Conservation (phyloP, 2,888 invertebrate species). For the Netelia fuscicornis region DNA sequence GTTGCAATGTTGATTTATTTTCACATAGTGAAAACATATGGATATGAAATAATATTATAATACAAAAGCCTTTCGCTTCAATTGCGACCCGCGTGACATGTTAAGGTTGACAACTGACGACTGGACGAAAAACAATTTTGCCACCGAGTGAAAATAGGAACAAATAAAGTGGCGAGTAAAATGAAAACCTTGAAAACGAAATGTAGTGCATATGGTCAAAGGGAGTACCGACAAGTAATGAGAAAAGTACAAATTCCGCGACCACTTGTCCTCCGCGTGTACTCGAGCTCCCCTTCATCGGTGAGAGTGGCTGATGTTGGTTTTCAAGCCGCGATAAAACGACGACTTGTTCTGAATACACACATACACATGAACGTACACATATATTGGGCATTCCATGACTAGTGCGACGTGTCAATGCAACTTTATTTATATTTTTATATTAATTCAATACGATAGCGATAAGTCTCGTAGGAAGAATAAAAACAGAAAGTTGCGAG, state of each 20-base stretch:
- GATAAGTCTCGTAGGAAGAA: too few relatives aligned
- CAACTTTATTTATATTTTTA: too few relatives aligned
- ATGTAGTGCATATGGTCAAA: constrained; percentile 7
- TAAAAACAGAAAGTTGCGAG: too few relatives aligned
- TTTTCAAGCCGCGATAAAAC: constrained; percentile 50
- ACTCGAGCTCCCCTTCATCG: constrained; percentile 47
- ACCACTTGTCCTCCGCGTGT: constrained; percentile 61
- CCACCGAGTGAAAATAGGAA: neutral
- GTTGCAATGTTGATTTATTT: too few relatives aligned
- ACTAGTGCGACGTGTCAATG: too few relatives aligned
- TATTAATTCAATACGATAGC: too few relatives aligned
- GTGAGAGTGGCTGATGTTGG: constrained; percentile 58
- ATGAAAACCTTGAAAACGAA: constrained; percentile 17
- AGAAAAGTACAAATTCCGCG: constrained; percentile 52
- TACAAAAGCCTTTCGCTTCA: neutral
- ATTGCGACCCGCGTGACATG: neutral
- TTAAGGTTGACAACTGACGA: neutral
- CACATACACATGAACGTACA: neutral
- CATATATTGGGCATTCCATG: neutral
- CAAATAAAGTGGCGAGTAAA: neutral
- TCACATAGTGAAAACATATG: too few relatives aligned
- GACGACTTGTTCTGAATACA: constrained; percentile 43
- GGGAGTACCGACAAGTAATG: constrained; percentile 43
- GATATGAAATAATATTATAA: too few relatives aligned
- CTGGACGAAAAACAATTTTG: constrained; percentile 5